Base-by-base conservation (phyloP, 2,888 invertebrate genomes). In the Aphelenchoides bicaudatus region DNA sequence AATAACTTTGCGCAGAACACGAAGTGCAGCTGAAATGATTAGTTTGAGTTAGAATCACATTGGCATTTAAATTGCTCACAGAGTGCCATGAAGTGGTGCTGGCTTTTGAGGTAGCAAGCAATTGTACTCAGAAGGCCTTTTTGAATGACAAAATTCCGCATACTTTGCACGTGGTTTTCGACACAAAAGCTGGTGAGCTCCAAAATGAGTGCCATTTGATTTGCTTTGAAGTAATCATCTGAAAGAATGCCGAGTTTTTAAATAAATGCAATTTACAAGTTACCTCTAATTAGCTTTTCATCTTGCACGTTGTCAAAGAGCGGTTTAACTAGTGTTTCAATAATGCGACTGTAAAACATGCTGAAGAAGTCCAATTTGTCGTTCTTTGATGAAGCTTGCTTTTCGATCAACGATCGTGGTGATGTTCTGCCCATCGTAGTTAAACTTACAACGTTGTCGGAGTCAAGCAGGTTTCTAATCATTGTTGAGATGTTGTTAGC, bases 271-370 rank as follows among this genome's bases (percentile, higher is more conserved):
- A 10, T 6, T 6, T 19, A n/a, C 10, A 10, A 6, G 19, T 6
- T 2, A 73, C 72, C 72, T 49, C 62, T 61, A 31, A 75, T 65
- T 27, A 65, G 58, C 10, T 48, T 30, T 16, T 64, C 74, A 31
- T 65, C 64, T 23, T 61, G 58, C 8, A 94, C 94, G 81, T 93
- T 93, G 62, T 88, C 88, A 79, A 94, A 83, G 57, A 99, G 83
- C n/a, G 96, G 96, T 59, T 90, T 92, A 86, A 93, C 90, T 73
- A 98, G 85, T 55, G 90, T 89, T 80, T 91, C 90, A 85, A 98
- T 90, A 84, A 92, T 92, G 82, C 92, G 89, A 82, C 92, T 93
- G 84, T 99, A 99, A 83, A 98, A 99, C 82, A 93, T 92, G 81
- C 89, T 90, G 56, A 99, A 85, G 82, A 99, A 99, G 81, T 98